phyloP scores from a whole-genome alignment of 2,113 vertebrate genomes.

The Gasterosteus nipponicus region DNA sequence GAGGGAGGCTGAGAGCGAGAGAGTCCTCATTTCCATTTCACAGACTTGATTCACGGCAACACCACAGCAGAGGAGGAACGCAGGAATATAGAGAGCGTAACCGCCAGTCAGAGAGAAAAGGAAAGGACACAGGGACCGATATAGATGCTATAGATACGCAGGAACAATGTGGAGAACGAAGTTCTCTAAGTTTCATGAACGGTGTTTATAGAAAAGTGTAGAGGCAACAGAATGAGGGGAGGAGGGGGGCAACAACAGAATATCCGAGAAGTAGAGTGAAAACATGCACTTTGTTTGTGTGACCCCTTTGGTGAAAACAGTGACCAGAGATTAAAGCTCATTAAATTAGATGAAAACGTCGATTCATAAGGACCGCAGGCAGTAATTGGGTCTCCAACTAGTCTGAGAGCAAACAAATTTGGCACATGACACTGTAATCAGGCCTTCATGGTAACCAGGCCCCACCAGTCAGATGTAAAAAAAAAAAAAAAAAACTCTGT shows the following conservation, averaged over 20 bases:
- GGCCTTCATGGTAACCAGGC: slow-evolving; percentile 65
- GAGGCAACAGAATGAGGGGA: slow-evolving; percentile 2
- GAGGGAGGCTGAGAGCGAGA: slow-evolving; percentile 60
- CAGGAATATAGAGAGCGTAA: slow-evolving; percentile 54
- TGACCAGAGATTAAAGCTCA: slow-evolving; percentile 16
- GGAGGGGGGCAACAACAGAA: background rate
- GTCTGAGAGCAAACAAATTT: slow-evolving; percentile 57
- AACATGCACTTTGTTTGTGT: slow-evolving; percentile 18
- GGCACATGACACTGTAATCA: slow-evolving; percentile 68
- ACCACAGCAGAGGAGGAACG: slow-evolving; percentile 55
- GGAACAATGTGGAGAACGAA: slow-evolving; percentile 43
- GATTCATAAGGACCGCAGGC: slow-evolving; percentile 23
- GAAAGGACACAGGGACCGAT: slow-evolving; percentile 27
- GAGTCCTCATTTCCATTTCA: slow-evolving; percentile 80
- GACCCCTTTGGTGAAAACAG: slow-evolving; percentile 9
- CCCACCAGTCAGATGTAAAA: slow-evolving; percentile 49
- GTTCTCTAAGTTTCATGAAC: slow-evolving; percentile 47
- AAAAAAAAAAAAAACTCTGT: background rate
- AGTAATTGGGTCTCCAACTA: slow-evolving; percentile 45
- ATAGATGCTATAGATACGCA: background rate
- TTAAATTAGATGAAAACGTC: slow-evolving; percentile 17
- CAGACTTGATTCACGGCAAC: slow-evolving; percentile 69
- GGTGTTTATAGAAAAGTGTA: slow-evolving; percentile 32
- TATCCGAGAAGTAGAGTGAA: slow-evolving; percentile 7
- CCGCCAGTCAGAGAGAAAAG: slow-evolving; percentile 68